Evolutionary conservation across 2,888 invertebrate genomes (phyloP), one percentile per base, ranked within the genome.

Genomic region (Cephus spinipes): DNA sequence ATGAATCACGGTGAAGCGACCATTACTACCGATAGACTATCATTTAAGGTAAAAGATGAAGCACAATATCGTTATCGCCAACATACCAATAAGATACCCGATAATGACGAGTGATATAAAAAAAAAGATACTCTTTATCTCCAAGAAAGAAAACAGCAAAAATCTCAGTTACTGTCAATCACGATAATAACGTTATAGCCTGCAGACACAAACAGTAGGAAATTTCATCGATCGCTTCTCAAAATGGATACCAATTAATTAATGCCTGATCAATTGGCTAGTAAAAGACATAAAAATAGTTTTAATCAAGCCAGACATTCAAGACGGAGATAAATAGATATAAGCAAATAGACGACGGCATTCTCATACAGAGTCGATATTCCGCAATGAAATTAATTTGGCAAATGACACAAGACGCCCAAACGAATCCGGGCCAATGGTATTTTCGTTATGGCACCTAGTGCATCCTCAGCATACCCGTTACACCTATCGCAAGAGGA

Each of bases 371-470:
- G 55, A 55, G 55, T 55, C 55, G 23, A 9, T 23, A 55, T 55
- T 55, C 55, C 55, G 55, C 55, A 55, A 55, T 55, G 55, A 55
- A 55, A 23, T 55, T 55, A 55, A 55, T 55, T 55, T 55, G 55
- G 23, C 55, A 55, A 55, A 55, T 55, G 55, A 55, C 23, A 55
- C 23, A 55, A 55, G 55, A 55, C 9, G 23, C 55, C 55, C 23
- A 55, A 23, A 55, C 23, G 55, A 55, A 23, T 23, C 55, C 78
- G 75, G 79, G 84, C 81, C 81, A 84, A 84, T 80, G 81, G 77
- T 83, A 85, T 83, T 85, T 84, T 55, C 55, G 23, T 23, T 55
- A 55, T 55, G 55, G 15, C 23, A 55, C 23, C 23, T 23, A 55
- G 55, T 55, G 55, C 23, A 55, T 55, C 55, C 23, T 55, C 55